Evolutionary conservation across 2,888 invertebrate species (phyloP).

Genomic region (Scaptomyza parva): DNA sequence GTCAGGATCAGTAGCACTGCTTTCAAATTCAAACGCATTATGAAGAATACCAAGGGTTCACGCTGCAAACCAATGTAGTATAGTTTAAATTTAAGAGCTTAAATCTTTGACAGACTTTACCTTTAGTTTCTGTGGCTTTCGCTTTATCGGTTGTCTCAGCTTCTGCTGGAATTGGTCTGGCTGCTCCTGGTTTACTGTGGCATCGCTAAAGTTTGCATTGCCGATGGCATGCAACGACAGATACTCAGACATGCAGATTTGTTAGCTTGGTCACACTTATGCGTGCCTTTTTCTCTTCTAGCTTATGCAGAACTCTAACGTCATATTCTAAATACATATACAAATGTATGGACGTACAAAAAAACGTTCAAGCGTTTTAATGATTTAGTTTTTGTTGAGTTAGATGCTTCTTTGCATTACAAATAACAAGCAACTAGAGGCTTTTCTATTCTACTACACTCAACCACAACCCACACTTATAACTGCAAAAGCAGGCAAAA

Average conservation of each 20-base stretch:
- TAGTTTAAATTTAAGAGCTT: not conserved
- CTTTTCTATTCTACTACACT: conserved; percentile 13
- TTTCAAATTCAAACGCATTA: conserved; percentile 92
- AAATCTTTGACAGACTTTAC: conserved; percentile 23
- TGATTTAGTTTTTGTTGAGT: conserved; percentile 16
- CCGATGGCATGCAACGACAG: conserved; percentile 38
- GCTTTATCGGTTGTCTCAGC: conserved; percentile 23
- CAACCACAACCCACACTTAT: conserved; percentile 30
- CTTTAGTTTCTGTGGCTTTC: conserved; percentile 49
- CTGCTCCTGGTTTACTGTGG: conserved; percentile 19
- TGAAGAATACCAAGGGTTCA: conserved; percentile 86
- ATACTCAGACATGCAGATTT: conserved; percentile 62
- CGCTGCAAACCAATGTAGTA: conserved; percentile 59
- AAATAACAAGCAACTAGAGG: conserved; percentile 11
- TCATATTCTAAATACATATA: conserved; percentile 61
- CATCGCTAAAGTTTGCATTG: conserved; percentile 36
- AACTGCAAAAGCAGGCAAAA: conserved; percentile 57
- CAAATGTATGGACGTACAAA: not conserved
- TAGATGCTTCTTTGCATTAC: conserved; percentile 15
- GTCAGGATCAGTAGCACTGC: conserved; percentile 89
- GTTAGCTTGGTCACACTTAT: conserved; percentile 44
- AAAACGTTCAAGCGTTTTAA: conserved; percentile 1
- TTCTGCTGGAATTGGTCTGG: conserved; percentile 3
- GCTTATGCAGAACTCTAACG: conserved; percentile 32
- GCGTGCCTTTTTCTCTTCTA: conserved; percentile 16